phyloP scores from a whole-genome alignment of 2,888 invertebrate genomes.

The Acanthacorydalis orientalis region DNA sequence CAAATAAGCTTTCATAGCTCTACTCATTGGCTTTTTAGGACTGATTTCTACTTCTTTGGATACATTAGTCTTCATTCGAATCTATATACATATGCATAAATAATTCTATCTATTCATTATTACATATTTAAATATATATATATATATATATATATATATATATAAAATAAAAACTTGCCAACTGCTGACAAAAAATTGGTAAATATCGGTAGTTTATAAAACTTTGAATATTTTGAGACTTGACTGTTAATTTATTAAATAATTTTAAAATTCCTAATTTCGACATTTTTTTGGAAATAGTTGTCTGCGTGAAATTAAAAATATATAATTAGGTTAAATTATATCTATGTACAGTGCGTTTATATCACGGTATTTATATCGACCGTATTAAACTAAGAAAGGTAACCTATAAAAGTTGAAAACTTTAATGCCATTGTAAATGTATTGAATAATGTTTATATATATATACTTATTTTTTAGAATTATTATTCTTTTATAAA shows the following conservation, averaged over 20 bases:
- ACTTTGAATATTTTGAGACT: too few relatives aligned
- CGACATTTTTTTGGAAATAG: background rate
- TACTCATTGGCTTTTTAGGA: constrained; percentile 46
- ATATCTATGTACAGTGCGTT: background rate
- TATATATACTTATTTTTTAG: background rate
- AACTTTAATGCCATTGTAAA: too few relatives aligned
- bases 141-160: too few relatives aligned
- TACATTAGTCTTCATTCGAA: background rate
- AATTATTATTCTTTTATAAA: background rate
- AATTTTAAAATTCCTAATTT: background rate
- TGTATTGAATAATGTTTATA: too few relatives aligned
- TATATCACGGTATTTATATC: background rate
- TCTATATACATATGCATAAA: background rate
- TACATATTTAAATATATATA: too few relatives aligned
- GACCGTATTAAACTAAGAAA: background rate
- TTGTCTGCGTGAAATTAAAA: background rate
- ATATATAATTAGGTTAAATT: background rate
- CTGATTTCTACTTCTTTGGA: background rate
- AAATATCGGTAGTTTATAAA: too few relatives aligned
- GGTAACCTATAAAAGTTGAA: too few relatives aligned
- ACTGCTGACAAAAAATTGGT: too few relatives aligned
- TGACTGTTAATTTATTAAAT: too few relatives aligned
- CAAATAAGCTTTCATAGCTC: constrained; percentile 80
- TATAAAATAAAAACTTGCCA: too few relatives aligned
- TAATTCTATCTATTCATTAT: too few relatives aligned